phyloP scores from a whole-genome alignment of 2,797 vertebrate species.

The Anableps anableps region DNA sequence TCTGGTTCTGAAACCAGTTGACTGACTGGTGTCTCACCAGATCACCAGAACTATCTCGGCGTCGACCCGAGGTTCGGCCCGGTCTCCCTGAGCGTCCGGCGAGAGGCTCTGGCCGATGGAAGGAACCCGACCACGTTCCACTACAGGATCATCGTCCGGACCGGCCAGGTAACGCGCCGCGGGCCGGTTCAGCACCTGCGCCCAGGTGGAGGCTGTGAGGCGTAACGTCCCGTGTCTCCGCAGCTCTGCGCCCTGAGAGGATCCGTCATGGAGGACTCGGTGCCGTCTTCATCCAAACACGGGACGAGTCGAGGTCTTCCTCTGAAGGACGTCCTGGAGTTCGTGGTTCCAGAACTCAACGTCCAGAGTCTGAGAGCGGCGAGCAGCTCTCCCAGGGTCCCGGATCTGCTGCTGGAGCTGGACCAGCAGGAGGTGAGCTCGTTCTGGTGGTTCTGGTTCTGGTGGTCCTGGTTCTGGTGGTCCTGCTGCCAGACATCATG shows the following conservation, averaged over 20 bases:
- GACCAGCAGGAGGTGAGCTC: constrained; percentile 27
- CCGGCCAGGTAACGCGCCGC: constrained; percentile 25
- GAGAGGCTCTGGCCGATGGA: constrained; percentile 12
- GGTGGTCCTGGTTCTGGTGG: background rate
- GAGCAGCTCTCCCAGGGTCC: constrained; percentile 9
- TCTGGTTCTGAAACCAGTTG: background rate
- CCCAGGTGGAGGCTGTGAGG: background rate
- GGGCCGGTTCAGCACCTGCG: background rate
- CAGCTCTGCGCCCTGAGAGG: constrained; percentile 23
- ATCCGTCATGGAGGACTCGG: constrained; percentile 21
- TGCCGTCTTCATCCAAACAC: constrained; percentile 24
- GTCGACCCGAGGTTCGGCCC: constrained; percentile 25
- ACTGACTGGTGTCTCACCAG: background rate
- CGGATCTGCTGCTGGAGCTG: constrained; percentile 22
- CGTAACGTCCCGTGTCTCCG: background rate
- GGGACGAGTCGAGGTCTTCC: constrained; percentile 12
- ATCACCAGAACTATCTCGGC: constrained; percentile 32
- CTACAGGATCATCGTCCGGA: constrained; percentile 32
- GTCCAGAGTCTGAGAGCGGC: constrained; percentile 13
- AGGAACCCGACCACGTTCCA: background rate
- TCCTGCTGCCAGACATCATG: too few relatives aligned
- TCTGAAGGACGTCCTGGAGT: constrained; percentile 22
- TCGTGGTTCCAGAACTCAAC: constrained; percentile 14
- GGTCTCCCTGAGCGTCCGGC: constrained; percentile 20
- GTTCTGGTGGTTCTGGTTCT: background rate